These are phyloP conservation scores for Nowickia ferox DNA, from an alignment of 2,888 invertebrate species.

Conservation along the genomic window DNA sequence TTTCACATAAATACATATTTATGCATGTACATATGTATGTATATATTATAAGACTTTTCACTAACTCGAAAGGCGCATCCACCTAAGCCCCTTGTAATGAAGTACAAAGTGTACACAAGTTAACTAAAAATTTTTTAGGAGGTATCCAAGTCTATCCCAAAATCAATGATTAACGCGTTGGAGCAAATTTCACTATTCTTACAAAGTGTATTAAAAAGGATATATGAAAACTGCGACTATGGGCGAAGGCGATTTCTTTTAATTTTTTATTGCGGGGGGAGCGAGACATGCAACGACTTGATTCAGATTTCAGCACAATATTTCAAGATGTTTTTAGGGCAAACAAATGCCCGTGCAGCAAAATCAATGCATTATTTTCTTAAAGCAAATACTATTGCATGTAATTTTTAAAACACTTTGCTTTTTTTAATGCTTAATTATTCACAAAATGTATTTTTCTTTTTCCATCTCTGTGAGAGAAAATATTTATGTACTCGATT, in stretches of 20 bases:
- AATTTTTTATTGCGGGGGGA: slow-evolving; percentile 38
- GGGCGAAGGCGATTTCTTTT: slow-evolving; percentile 70
- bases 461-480: slow-evolving; percentile 72
- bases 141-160: slow-evolving; percentile 79
- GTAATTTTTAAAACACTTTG: slow-evolving; percentile 57
- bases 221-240: slow-evolving; percentile 57
- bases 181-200: slow-evolving; percentile 69
- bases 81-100: slow-evolving; percentile 42
- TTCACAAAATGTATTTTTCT: slow-evolving; percentile 69
- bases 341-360: slow-evolving; percentile 57
- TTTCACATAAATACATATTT: slow-evolving; percentile 65
- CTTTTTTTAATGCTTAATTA: slow-evolving; percentile 59
- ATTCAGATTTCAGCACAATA: slow-evolving; percentile 53
- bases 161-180: slow-evolving; percentile 68
- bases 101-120: slow-evolving; percentile 36
- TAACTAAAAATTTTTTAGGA: slow-evolving; percentile 75
- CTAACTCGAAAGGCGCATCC: slow-evolving; percentile 62
- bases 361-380: slow-evolving; percentile 65
- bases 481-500: slow-evolving; percentile 75
- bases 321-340: slow-evolving; percentile 58
- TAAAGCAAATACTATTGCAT: slow-evolving; percentile 47
- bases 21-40: slow-evolving; percentile 4
- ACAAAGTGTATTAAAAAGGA: slow-evolving; percentile 51
- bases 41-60: slow-evolving; percentile 72
- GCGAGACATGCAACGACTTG: slow-evolving; percentile 61